A percentile compares a stretch with the other conserved stretches of the same genome.
Evolutionary conservation across 2,113 vertebrate species (phyloP).

Genomic region (Ceratotherium simum): DNA sequence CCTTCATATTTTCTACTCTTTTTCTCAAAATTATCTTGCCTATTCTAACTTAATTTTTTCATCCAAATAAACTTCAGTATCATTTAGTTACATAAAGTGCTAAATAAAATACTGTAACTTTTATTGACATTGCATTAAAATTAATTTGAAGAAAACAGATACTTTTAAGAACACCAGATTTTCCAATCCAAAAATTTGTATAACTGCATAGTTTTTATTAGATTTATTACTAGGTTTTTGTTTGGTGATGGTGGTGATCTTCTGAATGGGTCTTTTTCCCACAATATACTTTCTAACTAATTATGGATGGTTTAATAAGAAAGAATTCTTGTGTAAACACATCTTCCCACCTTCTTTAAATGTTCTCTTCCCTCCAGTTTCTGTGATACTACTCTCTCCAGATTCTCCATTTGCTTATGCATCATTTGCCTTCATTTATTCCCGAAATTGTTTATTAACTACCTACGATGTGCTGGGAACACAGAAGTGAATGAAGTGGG

Average conservation of each 20-base stretch:
- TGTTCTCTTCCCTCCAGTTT: background rate
- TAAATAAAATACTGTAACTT: background rate
- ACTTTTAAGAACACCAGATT: constrained; percentile 25
- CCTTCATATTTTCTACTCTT: background rate
- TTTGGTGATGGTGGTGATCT: background rate
- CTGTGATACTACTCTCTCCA: background rate
- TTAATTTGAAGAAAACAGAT: background rate
- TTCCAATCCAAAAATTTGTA: background rate
- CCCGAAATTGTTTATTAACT: constrained; percentile 10
- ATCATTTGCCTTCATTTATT: background rate
- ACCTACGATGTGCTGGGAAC: background rate
- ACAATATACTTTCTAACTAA: background rate
- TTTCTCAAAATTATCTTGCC: background rate
- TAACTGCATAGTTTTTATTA: background rate
- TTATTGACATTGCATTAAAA: constrained; percentile 18
- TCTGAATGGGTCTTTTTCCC: background rate
- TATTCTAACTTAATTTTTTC: background rate
- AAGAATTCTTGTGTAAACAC: background rate
- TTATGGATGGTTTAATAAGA: background rate
- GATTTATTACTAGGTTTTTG: background rate
- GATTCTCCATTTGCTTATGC: background rate
- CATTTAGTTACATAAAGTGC: background rate
- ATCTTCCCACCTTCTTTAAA: background rate
- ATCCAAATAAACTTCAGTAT: background rate
- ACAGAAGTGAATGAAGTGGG: background rate